phyloP scores from a whole-genome alignment of 2,797 vertebrate species.

The Linurgus olivaceus region DNA sequence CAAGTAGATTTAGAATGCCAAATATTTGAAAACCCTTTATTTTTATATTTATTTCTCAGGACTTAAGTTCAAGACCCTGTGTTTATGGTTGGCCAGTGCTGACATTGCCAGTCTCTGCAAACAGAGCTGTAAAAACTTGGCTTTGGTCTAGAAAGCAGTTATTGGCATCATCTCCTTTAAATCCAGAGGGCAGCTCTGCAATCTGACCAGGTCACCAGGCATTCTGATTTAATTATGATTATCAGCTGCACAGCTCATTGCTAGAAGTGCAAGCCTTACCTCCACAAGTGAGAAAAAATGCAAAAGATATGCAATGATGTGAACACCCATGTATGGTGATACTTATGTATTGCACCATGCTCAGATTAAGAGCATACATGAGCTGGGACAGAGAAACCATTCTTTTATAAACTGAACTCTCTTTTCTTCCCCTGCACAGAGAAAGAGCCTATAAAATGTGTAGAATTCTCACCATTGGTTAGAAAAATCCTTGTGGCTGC shows the following conservation, averaged over 20 bases:
- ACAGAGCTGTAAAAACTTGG: background rate
- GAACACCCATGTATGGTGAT: fast-evolving
- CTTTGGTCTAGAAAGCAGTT: background rate
- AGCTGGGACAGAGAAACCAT: background rate
- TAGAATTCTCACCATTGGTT: background rate
- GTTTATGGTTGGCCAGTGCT: background rate
- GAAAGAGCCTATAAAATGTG: background rate
- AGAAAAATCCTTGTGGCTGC: background rate
- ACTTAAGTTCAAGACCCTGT: background rate
- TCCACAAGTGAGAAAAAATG: background rate
- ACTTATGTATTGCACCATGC: fast-evolving
- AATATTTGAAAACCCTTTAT: background rate
- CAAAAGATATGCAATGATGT: fast-evolving
- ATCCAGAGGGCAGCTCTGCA: background rate
- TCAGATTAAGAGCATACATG: background rate
- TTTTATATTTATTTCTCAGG: background rate
- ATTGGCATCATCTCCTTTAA: background rate
- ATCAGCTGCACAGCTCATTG: background rate
- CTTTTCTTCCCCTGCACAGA: background rate
- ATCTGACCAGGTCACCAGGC: background rate
- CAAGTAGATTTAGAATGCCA: background rate
- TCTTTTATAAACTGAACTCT: background rate
- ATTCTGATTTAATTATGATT: background rate
- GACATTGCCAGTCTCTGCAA: background rate
- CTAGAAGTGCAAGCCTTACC: background rate